phyloP scores from a whole-genome alignment of 2,888 invertebrate species.

The Cantharis lateralis region DNA sequence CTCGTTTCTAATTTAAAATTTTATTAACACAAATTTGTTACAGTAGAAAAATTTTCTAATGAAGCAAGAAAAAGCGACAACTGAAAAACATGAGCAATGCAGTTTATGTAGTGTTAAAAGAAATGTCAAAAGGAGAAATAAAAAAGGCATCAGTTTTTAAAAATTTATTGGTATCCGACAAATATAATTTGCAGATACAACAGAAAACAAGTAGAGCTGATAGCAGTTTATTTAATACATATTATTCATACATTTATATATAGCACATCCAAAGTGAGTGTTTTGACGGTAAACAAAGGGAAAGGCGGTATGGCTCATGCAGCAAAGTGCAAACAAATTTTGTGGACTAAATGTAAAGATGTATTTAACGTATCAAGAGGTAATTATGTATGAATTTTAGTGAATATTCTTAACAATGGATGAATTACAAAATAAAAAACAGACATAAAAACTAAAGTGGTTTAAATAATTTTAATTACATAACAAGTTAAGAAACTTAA shows the following conservation, averaged over 20 bases:
- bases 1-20: not conserved
- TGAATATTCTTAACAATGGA: slow-evolving; percentile 48
- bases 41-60: not conserved
- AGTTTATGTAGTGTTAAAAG: not conserved
- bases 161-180: slow-evolving; percentile 58
- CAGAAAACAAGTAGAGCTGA: slow-evolving; percentile 59
- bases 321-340: slow-evolving; percentile 53
- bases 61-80: not conserved
- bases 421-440: slow-evolving; percentile 45
- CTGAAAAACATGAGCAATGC: not conserved
- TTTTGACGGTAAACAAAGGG: slow-evolving; percentile 53
- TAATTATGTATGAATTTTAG: slow-evolving; percentile 42
- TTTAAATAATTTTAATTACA: slow-evolving; percentile 33
- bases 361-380: slow-evolving; percentile 41
- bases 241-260: slow-evolving; percentile 57
- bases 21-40: not conserved
- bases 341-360: slow-evolving; percentile 50
- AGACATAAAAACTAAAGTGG: slow-evolving; percentile 55
- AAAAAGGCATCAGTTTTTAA: slow-evolving; percentile 44
- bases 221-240: slow-evolving; percentile 59
- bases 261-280: slow-evolving; percentile 59
- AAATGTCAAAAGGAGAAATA: slow-evolving; percentile 1
- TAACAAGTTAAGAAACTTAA: slow-evolving; percentile 55
- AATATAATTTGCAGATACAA: slow-evolving; percentile 57
- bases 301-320: slow-evolving; percentile 50